A percentile compares a stretch with the other conserved stretches of the same genome.
phyloP scores from a whole-genome alignment of 1,140 invertebrate genomes.

The Caenorhabditis latens region DNA sequence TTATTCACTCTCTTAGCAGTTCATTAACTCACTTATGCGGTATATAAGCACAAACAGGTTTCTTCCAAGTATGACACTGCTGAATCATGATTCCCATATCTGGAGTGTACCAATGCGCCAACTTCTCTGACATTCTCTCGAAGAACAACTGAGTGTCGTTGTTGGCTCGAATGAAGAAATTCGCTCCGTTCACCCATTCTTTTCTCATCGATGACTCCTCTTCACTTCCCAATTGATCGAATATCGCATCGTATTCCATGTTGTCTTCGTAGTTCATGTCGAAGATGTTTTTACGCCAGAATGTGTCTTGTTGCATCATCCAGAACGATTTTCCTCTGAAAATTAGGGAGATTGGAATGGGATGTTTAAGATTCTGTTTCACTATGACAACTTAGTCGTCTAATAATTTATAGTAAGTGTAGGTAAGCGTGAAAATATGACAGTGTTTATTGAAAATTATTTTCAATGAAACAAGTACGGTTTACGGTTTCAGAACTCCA shows the following conservation, averaged over 20 bases:
- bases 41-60: constrained; percentile 72
- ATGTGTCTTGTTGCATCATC: constrained; percentile 78
- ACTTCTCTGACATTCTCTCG: constrained; percentile 72
- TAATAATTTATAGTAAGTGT: too few species aligned
- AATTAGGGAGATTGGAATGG: constrained; percentile 62
- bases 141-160: constrained; percentile 75
- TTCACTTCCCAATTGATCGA: constrained; percentile 75
- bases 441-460: too few species aligned
- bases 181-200: constrained; percentile 77
- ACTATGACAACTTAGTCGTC: too few species aligned
- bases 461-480: too few species aligned
- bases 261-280: constrained; percentile 73
- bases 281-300: constrained; percentile 74
- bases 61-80: constrained; percentile 76
- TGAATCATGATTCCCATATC: constrained; percentile 78
- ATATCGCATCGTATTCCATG: constrained; percentile 71
- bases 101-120: constrained; percentile 76
- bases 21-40: constrained; percentile 70
- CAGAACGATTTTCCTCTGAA: constrained; percentile 75
- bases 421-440: too few species aligned
- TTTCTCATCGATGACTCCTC: constrained; percentile 71
- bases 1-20: background rate
- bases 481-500: too few species aligned
- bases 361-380: too few species aligned
- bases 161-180: constrained; percentile 76